These are phyloP conservation scores for Diploptera punctata DNA, from an alignment of 2,888 invertebrate species.

Conservation along the genomic window DNA sequence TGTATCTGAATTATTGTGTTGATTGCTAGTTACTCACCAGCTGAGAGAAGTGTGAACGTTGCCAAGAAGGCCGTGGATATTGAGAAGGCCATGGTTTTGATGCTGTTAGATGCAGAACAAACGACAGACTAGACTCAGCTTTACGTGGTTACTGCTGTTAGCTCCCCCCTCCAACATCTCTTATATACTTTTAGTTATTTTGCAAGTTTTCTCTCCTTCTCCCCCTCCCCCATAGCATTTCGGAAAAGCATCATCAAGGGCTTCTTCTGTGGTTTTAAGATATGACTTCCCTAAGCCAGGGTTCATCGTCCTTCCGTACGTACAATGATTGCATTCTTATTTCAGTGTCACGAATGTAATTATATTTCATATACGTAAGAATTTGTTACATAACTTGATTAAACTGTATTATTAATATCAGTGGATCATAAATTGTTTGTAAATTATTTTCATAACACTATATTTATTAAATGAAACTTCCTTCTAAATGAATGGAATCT, in stretches of 20 bases:
- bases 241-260: neutral
- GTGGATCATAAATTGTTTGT: no score
- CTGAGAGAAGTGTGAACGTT: neutral
- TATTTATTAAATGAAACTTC: neutral
- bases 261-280: neutral
- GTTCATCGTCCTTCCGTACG: neutral
- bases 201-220: constrained; percentile 20
- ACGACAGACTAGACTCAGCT: neutral
- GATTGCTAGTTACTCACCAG: neutral
- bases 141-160: neutral
- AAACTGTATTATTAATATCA: no score
- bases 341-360: no score
- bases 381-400: neutral
- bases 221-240: constrained; percentile 11
- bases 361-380: neutral
- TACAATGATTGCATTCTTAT: no score
- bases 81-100: constrained; percentile 10
- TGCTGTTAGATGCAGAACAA: neutral
- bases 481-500: no score
- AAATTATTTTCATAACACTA: neutral
- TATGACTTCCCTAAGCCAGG: neutral
- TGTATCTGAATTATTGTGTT: neutral
- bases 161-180: constrained; percentile 5
- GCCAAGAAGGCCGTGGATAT: neutral
- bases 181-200: constrained; percentile 21